A percentile compares a stretch with the other conserved stretches of the same genome.
phyloP scores from a whole-genome alignment of 2,113 vertebrate species.

The Nansenia antarctica region DNA sequence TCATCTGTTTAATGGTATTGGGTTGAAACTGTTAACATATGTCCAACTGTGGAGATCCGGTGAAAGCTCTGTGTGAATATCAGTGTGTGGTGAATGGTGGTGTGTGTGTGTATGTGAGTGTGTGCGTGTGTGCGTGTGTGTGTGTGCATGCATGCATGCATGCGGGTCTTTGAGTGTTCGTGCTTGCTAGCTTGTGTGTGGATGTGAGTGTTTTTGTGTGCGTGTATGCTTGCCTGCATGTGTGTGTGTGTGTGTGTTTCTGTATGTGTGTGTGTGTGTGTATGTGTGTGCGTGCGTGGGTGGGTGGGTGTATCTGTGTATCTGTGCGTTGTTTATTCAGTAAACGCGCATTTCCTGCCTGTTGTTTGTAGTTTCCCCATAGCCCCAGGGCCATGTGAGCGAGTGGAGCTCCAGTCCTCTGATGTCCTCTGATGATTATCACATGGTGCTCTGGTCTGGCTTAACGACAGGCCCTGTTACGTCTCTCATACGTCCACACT shows the following conservation, averaged over 20 bases:
- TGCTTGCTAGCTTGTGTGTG: background rate
- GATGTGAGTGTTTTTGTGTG: background rate
- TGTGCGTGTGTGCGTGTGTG: slow-evolving; percentile 1
- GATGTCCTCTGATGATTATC: slow-evolving; percentile 49
- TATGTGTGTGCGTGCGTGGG: no score
- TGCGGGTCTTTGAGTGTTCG: background rate
- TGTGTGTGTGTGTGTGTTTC: background rate
- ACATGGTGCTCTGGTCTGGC: slow-evolving; percentile 26
- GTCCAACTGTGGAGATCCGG: background rate
- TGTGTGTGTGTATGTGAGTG: no score
- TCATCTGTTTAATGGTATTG: slow-evolving; percentile 17
- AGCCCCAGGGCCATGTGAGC: slow-evolving; percentile 6
- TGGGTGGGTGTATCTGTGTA: slow-evolving; percentile 4
- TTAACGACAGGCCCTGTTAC: background rate
- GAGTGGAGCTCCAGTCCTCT: slow-evolving; percentile 16
- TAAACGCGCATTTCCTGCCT: slow-evolving; percentile 26
- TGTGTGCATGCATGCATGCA: background rate
- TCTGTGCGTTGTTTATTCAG: slow-evolving; percentile 27
- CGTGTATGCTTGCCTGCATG: background rate
- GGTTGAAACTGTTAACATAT: slow-evolving; percentile 28
- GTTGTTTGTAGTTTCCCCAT: slow-evolving; percentile 26
- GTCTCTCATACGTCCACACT: background rate
- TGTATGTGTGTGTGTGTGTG: no score
- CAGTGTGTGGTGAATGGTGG: no score
- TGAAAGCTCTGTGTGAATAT: background rate